Conservation (phyloP, 1,140 invertebrate species). For the Drosophila nikananu region DNA sequence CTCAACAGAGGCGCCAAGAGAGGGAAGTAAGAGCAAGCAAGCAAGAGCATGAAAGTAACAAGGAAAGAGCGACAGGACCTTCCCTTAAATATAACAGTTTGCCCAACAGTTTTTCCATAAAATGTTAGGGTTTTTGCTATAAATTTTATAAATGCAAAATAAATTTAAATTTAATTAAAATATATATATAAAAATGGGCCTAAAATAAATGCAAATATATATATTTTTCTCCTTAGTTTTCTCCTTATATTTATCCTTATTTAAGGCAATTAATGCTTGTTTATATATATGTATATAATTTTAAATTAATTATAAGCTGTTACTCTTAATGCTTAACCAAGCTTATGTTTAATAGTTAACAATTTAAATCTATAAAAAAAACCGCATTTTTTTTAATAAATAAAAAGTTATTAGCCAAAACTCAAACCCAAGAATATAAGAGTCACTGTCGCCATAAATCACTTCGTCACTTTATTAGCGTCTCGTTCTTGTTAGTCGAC, state of each 20-base stretch:
- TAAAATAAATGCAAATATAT: not conserved
- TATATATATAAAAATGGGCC: not conserved
- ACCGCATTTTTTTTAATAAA: too few relatives aligned
- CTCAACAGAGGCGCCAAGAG: not conserved
- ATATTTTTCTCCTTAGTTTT: too few relatives aligned
- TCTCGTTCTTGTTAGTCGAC: conserved; percentile 28
- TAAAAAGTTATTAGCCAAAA: conserved; percentile 19
- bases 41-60: not conserved
- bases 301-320: too few relatives aligned
- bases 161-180: not conserved
- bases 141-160: not conserved
- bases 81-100: conserved; percentile 43
- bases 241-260: too few relatives aligned
- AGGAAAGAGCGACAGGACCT: conserved; percentile 7
- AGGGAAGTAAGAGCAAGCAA: not conserved
- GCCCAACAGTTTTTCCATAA: not conserved
- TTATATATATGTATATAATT: too few relatives aligned
- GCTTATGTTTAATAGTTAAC: too few relatives aligned
- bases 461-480: conserved; percentile 54
- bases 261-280: not conserved
- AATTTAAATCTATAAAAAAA: too few relatives aligned
- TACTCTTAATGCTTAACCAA: too few relatives aligned
- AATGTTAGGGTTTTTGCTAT: not conserved
- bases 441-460: conserved; percentile 45
- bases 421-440: conserved; percentile 53